These are phyloP conservation scores for Sipha flava DNA, from an alignment of 1,140 invertebrate genomes.

Conservation along the genomic window DNA sequence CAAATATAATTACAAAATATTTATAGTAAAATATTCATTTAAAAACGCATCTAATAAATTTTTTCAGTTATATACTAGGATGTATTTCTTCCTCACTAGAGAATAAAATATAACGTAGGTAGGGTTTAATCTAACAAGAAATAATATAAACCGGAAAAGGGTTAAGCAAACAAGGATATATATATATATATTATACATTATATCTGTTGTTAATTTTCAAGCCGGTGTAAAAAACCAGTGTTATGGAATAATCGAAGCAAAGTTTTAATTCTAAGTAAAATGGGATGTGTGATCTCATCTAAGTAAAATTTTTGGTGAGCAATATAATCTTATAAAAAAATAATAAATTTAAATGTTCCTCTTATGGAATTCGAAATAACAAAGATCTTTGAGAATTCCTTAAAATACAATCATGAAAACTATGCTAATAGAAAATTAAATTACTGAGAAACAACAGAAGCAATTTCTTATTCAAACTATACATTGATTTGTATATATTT, in stretches of 20 bases:
- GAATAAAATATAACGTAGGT: too few relatives aligned
- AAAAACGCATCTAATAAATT: too few relatives aligned
- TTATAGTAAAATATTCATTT: too few relatives aligned
- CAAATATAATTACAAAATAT: too few relatives aligned
- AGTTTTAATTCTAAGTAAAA: neutral
- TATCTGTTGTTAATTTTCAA: neutral
- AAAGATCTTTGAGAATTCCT: neutral
- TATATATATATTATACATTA: neutral
- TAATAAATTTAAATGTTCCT: neutral
- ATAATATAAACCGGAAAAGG: neutral
- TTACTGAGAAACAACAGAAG: neutral
- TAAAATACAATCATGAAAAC: neutral
- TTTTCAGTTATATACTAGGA: neutral
- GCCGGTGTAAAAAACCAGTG: neutral
- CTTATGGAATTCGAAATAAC: neutral
- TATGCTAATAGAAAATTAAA: neutral
- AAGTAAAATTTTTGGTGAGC: neutral
- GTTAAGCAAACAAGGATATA: neutral
- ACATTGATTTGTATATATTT: neutral
- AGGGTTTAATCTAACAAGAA: neutral
- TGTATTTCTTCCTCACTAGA: too few relatives aligned
- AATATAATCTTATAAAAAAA: neutral
- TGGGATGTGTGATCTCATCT: neutral
- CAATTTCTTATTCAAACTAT: neutral
- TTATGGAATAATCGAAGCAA: neutral